phyloP scores from a whole-genome alignment of 1,140 invertebrate genomes.

The Drusus annulatus region DNA sequence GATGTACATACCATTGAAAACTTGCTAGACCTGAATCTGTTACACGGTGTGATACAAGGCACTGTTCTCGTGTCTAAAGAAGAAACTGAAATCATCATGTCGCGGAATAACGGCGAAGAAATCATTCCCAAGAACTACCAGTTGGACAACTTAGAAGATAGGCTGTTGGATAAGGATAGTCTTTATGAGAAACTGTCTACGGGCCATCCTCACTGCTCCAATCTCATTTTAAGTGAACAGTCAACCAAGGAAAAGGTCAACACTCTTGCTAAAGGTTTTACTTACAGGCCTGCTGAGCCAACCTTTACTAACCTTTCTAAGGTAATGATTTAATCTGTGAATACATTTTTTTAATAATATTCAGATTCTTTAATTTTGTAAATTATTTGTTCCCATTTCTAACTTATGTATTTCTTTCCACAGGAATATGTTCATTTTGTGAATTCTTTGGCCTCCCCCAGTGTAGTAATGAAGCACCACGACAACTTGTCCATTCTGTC shows the following conservation, averaged over 20 bases:
- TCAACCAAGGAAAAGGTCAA: conserved; percentile 61
- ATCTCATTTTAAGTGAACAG: conserved; percentile 62
- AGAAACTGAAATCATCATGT: conserved; percentile 42
- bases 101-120: conserved; percentile 31
- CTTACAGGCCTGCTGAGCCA: conserved; percentile 65
- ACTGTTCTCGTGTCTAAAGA: conserved; percentile 57
- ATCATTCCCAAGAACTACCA: conserved; percentile 26
- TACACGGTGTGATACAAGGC: conserved; percentile 65
- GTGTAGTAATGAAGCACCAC: conserved; percentile 61
- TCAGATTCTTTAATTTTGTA: no score
- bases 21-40: conserved; percentile 64
- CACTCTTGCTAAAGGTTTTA: conserved; percentile 66
- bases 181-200: conserved; percentile 38
- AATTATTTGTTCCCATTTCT: no score
- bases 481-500: conserved; percentile 60
- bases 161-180: conserved; percentile 41
- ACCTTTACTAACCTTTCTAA: conserved; percentile 65
- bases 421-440: conserved; percentile 68
- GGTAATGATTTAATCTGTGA: conserved; percentile 57
- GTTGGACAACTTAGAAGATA: conserved; percentile 1
- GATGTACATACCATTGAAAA: conserved; percentile 71
- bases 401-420: conserved; percentile 44
- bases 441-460: conserved; percentile 64
- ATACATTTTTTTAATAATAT: no score
- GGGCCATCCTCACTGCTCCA: conserved; percentile 64